Evolutionary conservation across 2,888 invertebrate species (phyloP), one percentile per base, ranked within the genome.

Genomic region (Meghimatium bilineatum): DNA sequence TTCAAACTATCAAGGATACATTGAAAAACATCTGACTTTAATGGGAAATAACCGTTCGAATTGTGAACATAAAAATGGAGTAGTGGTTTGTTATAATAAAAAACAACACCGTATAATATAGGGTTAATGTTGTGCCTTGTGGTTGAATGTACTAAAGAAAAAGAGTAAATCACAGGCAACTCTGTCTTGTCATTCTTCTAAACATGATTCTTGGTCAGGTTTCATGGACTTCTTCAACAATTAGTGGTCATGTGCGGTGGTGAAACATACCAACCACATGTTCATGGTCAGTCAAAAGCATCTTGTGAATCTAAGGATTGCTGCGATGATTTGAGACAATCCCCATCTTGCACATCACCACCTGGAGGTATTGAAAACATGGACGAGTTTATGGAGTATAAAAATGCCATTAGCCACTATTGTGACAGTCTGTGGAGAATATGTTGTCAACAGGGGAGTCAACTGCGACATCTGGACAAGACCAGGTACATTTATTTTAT

Each of bases 191-290:
- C n/a, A n/a, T n/a, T n/a, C n/a, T n/a, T n/a, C n/a, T n/a, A n/a
- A n/a, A n/a, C n/a, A n/a, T n/a, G n/a, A n/a, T n/a, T n/a, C n/a
- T n/a, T n/a, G n/a, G 26, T 0, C 67, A 83, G 83, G n/a, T 83
- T 83, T 79, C 83, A 83, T 52, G 79, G 74, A 0, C 34, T 83
- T 20, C 69, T 83, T 20, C 79, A 83, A 63, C 83, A 83, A n/a
- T 32, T 83, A 17, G 83, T 83, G 34, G 29, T 36, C 17, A 74
- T 80, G 79, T 72, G 79, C 79, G 83, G 83, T 44, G 79, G 78
- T 8, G 79, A 79, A 49, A 56, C 29, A 34, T 83, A 79, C 38
- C 79, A 82, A 12, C 69, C 82, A 6, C 12, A 44, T 1, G 5
- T 36, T 12, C 52, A 82, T 36, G 56, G 36, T 6, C 20, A n/a